These are phyloP conservation scores for Lasioglossum pauxillum DNA, from an alignment of 2,888 invertebrate species.

Conservation along the genomic window DNA sequence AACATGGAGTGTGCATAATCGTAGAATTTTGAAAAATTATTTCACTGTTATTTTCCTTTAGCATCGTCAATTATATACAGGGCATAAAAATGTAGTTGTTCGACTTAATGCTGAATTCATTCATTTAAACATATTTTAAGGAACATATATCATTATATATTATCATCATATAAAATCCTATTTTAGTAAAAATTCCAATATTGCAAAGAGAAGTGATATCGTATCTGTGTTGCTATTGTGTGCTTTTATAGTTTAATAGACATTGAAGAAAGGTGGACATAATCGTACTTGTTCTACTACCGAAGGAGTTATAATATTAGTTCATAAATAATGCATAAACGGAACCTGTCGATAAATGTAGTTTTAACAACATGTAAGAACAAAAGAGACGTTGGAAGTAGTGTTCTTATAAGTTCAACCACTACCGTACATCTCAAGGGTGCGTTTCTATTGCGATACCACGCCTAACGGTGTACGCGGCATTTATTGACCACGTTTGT, in stretches of 20 bases:
- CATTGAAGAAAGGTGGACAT: not conserved
- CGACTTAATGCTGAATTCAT: too few relatives aligned
- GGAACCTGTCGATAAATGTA: not conserved
- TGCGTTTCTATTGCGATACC: slow-evolving; percentile 61
- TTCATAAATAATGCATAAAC: slow-evolving; percentile 3
- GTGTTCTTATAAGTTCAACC: slow-evolving; percentile 33
- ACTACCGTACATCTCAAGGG: slow-evolving; percentile 56
- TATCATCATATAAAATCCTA: too few relatives aligned
- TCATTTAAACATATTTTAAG: too few relatives aligned
- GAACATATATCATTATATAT: too few relatives aligned
- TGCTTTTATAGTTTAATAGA: not conserved
- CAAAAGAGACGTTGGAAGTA: not conserved
- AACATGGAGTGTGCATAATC: not conserved
- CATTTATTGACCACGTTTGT: slow-evolving; percentile 66
- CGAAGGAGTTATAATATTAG: not conserved
- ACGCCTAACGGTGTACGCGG: slow-evolving; percentile 54
- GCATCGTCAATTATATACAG: too few relatives aligned
- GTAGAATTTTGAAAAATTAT: not conserved
- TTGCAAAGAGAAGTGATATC: not conserved
- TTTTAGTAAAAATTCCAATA: not conserved
- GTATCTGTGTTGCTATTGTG: not conserved
- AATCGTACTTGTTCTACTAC: not conserved
- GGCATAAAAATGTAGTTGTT: too few relatives aligned
- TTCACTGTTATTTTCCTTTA: not conserved
- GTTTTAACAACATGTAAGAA: slow-evolving; percentile 18